These are phyloP conservation scores for Eulemur coronatus DNA, from an alignment of 2,797 vertebrate species.

Conservation along the genomic window DNA sequence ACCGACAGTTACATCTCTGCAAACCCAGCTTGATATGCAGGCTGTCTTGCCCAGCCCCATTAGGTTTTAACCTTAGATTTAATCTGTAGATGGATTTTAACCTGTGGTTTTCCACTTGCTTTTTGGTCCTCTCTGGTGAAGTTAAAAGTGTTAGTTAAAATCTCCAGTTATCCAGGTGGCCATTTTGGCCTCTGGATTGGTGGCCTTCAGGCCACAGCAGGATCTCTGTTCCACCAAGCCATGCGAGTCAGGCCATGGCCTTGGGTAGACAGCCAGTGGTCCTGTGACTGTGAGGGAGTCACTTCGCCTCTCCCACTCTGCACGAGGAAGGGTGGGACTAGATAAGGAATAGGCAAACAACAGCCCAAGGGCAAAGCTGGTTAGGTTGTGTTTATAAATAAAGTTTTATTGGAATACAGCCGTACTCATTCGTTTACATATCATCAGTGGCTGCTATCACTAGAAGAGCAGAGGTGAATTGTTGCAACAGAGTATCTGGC, in stretches of 20 bases:
- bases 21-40: slow-evolving; percentile 42
- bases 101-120: slow-evolving; percentile 46
- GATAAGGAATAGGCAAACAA: not conserved
- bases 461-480: not conserved
- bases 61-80: not conserved
- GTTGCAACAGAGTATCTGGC: not conserved
- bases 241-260: not conserved
- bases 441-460: not conserved
- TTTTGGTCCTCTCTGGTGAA: not conserved
- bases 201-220: not conserved
- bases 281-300: not conserved
- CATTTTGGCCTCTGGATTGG: not conserved
- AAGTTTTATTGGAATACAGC: slow-evolving; percentile 50
- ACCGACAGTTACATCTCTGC: not conserved
- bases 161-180: not conserved
- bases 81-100: not conserved
- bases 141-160: not conserved
- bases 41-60: slow-evolving; percentile 51
- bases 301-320: not conserved
- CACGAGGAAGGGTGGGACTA: not conserved
- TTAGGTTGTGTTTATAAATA: slow-evolving; percentile 49
- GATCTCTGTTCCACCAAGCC: not conserved
- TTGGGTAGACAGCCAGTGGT: not conserved
- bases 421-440: not conserved
- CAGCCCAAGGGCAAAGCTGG: not conserved